phyloP scores from a whole-genome alignment of 2,113 vertebrate species.

The Rostratula benghalensis region DNA sequence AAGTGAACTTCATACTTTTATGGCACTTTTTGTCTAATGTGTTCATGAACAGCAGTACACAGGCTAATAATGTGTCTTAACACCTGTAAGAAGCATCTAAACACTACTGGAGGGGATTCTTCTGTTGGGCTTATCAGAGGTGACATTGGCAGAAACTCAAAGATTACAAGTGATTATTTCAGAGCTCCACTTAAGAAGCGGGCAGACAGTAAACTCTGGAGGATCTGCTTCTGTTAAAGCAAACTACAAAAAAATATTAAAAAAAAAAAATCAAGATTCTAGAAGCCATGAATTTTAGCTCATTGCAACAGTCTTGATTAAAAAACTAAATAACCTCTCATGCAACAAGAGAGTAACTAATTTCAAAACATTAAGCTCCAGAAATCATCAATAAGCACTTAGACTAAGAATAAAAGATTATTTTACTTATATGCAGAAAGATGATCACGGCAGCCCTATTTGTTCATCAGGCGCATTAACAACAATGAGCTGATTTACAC shows the following conservation, averaged over 20 bases:
- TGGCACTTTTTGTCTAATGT: not conserved
- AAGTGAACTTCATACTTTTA: not conserved
- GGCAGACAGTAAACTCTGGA: not conserved
- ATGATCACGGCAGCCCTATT: not conserved
- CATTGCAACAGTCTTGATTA: not conserved
- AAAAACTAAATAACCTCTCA: not conserved
- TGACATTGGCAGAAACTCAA: not conserved
- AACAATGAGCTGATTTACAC: not conserved
- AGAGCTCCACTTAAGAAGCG: fast-evolving
- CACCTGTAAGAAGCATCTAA: not conserved
- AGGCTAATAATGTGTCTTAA: not conserved
- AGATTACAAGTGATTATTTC: not conserved
- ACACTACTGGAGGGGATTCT: not conserved
- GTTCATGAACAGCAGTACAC: not conserved
- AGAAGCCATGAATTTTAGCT: not conserved
- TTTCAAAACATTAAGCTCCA: not conserved
- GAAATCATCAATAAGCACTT: not conserved
- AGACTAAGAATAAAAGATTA: not conserved
- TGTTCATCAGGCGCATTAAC: not conserved
- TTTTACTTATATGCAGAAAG: not conserved
- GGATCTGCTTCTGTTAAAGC: not conserved
- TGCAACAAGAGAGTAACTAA: not conserved
- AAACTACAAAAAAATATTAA: not conserved
- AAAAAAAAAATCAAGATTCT: not conserved
- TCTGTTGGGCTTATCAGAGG: not conserved